These are phyloP conservation scores for Euproctis similis DNA, from an alignment of 2,888 invertebrate species.

Conservation along the genomic window DNA sequence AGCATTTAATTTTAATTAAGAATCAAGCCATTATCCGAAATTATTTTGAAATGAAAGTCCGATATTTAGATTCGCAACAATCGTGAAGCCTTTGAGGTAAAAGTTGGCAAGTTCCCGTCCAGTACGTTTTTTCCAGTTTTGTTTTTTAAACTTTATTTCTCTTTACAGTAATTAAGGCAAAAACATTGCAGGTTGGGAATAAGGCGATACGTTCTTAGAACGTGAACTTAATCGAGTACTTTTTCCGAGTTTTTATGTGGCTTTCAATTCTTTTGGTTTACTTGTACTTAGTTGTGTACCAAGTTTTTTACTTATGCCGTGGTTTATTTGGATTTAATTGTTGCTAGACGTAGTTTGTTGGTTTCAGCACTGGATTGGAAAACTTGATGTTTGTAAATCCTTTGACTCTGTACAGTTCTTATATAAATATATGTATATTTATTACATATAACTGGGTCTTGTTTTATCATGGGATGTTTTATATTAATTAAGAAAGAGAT, in stretches of 20 bases:
- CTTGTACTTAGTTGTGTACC: slow-evolving; percentile 10
- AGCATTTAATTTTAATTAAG: slow-evolving; percentile 25
- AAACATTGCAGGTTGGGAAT: slow-evolving; percentile 19
- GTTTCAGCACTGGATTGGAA: slow-evolving; percentile 2
- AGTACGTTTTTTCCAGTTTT: slow-evolving; percentile 8
- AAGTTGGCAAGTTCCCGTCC: slow-evolving; percentile 18
- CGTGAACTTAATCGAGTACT: slow-evolving; percentile 9
- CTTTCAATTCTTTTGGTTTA: slow-evolving; percentile 13
- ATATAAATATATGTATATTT: no score
- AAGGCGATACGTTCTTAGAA: slow-evolving; percentile 9
- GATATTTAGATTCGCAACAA: slow-evolving; percentile 20
- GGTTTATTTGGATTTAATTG: slow-evolving; percentile 4
- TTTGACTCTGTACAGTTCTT: no score
- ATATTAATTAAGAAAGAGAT: no score
- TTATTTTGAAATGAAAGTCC: slow-evolving; percentile 14
- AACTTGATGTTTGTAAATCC: no score
- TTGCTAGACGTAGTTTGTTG: neutral
- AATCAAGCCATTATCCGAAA: slow-evolving; percentile 13
- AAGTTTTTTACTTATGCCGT: slow-evolving; percentile 2
- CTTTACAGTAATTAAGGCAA: slow-evolving; percentile 14
- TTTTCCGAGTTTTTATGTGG: slow-evolving; percentile 16
- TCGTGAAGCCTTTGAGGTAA: slow-evolving; percentile 16
- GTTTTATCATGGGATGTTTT: no score
- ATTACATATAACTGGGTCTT: no score
- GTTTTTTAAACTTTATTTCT: slow-evolving; percentile 14